Percentiles rank a stretch among this genome's conserved stretches.
Conservation (phyloP, 35 echinoderm and acorn worm genomes). For the Apostichopus californicus region DNA sequence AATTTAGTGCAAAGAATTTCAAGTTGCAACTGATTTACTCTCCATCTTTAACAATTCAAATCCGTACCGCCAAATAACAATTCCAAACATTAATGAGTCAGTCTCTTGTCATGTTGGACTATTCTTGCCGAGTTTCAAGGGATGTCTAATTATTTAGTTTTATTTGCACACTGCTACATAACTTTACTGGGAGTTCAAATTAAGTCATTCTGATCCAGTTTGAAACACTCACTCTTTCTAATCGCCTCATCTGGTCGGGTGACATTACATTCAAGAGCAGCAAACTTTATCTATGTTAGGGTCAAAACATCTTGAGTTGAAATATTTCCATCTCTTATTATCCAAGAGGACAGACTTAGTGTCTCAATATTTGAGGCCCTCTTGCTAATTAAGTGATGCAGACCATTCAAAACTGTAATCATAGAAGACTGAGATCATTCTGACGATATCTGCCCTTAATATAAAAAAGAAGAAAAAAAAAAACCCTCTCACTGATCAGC, state of each 20-base stretch:
- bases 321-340: background rate
- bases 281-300: background rate
- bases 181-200: background rate
- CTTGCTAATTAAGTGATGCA: constrained; percentile 9
- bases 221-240: background rate
- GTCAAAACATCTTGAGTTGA: background rate
- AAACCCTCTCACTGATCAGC: too few species aligned
- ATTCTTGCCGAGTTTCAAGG: too few species aligned
- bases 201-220: constrained; percentile 5
- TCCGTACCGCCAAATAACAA: too few species aligned
- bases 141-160: too few species aligned
- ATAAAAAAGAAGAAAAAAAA: too few species aligned
- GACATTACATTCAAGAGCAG: background rate
- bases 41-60: too few species aligned
- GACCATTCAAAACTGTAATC: background rate
- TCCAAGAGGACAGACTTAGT: constrained; percentile 17
- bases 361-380: constrained; percentile 11
- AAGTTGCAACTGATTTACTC: too few species aligned
- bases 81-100: too few species aligned
- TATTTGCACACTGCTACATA: too few species aligned
- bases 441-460: background rate
- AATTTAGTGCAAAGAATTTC: too few species aligned
- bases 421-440: background rate
- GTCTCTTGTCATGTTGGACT: too few species aligned
- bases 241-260: background rate